Evolutionary conservation across 1,140 invertebrate genomes (phyloP).

Genomic region (Cardiocondyla obscurior): DNA sequence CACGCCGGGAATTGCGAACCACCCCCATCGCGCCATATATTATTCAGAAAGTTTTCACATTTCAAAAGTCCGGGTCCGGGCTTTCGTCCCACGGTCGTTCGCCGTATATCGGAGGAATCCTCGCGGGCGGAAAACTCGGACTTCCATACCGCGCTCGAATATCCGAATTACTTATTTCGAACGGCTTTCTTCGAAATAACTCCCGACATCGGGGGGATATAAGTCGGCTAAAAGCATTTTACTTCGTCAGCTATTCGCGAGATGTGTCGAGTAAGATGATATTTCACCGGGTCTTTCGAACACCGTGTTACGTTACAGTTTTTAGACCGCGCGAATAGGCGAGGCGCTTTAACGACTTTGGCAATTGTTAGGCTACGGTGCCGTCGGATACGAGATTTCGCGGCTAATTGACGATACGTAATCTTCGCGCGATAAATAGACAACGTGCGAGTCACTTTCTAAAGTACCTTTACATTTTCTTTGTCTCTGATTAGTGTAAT

Average conservation of each 20-base stretch:
- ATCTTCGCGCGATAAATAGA: not conserved
- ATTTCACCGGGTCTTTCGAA: not conserved
- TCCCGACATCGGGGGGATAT: not conserved
- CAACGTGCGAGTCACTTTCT: not conserved
- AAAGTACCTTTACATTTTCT: not conserved
- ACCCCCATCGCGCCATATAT: slow-evolving; percentile 13
- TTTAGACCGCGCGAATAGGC: not conserved
- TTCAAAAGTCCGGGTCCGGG: not conserved
- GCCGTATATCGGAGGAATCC: not conserved
- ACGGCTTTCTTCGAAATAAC: not conserved
- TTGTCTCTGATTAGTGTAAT: not conserved
- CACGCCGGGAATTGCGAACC: slow-evolving; percentile 13
- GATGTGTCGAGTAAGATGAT: not conserved
- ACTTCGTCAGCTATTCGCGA: not conserved
- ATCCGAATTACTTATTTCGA: slow-evolving; percentile 11
- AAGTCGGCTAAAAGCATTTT: not conserved
- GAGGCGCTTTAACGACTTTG: not conserved
- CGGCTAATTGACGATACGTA: not conserved
- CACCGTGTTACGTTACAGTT: not conserved
- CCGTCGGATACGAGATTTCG: not conserved
- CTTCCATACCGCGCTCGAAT: not conserved
- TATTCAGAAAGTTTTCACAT: slow-evolving; percentile 39
- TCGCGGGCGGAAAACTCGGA: not conserved
- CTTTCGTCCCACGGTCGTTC: too few species aligned
- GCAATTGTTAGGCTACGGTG: not conserved